These are phyloP conservation scores for Columba guinea DNA, from an alignment of 2,797 vertebrate genomes.

Conservation along the genomic window DNA sequence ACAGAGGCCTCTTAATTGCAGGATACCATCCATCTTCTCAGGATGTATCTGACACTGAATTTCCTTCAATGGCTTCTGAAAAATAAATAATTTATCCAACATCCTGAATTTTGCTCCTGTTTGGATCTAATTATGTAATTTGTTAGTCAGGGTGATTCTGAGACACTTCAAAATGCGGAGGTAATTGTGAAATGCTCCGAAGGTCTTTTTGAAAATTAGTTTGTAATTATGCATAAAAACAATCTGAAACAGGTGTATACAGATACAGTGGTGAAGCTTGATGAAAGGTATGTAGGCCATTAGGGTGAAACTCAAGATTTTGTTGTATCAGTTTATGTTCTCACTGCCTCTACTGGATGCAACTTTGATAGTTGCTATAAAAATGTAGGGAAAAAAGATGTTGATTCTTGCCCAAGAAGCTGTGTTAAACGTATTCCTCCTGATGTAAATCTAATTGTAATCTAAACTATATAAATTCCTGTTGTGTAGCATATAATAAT, in stretches of 20 bases:
- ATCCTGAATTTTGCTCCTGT: constrained; percentile 15
- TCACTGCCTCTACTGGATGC: not conserved
- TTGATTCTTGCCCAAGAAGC: not conserved
- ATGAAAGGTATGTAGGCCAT: not conserved
- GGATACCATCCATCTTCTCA: constrained; percentile 53
- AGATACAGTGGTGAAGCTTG: not conserved
- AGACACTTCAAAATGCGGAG: not conserved
- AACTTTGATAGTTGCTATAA: not conserved
- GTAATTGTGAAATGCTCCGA: not conserved
- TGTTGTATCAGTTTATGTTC: not conserved
- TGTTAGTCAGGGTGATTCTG: not conserved
- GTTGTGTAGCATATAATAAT: not conserved
- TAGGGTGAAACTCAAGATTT: not conserved
- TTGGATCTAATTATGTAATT: not conserved
- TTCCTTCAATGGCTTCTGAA: constrained; percentile 41
- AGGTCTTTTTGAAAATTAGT: not conserved
- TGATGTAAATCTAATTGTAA: not conserved
- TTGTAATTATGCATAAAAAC: not conserved
- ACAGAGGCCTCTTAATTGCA: not conserved
- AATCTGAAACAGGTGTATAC: not conserved
- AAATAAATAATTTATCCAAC: constrained; percentile 15
- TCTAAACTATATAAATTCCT: not conserved
- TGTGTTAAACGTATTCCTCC: not conserved
- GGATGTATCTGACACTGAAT: constrained; percentile 33
- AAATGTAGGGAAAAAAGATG: not conserved